Evolutionary conservation across 2,888 invertebrate genomes (phyloP).

Genomic region (Ctenicera cuprea): DNA sequence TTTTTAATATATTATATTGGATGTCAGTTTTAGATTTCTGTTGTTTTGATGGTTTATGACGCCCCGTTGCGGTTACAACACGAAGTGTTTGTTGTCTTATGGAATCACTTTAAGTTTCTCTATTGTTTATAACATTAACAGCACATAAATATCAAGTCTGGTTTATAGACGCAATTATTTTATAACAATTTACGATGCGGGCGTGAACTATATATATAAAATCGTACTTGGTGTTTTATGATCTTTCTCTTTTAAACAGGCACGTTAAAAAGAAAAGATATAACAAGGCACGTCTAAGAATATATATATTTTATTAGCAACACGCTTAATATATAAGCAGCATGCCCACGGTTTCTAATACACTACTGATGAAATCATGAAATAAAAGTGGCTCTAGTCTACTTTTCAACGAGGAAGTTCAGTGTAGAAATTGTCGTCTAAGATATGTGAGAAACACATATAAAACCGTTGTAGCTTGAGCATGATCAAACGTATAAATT

Average conservation of each 20-base stretch:
- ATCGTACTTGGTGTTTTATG: slow-evolving; percentile 19
- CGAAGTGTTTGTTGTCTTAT: slow-evolving; percentile 13
- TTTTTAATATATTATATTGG: too few relatives aligned
- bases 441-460: too few relatives aligned
- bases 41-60: neutral
- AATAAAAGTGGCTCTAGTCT: slow-evolving; percentile 1
- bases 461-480: too few relatives aligned
- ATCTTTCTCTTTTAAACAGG: slow-evolving; percentile 17
- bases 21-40: too few relatives aligned
- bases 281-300: slow-evolving; percentile 2
- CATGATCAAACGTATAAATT: too few relatives aligned
- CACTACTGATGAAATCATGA: slow-evolving; percentile 13
- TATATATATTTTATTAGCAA: slow-evolving; percentile 18
- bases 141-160: slow-evolving; percentile 35
- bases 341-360: slow-evolving; percentile 19
- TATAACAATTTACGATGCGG: slow-evolving; percentile 37
- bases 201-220: slow-evolving; percentile 29
- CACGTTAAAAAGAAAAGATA: slow-evolving; percentile 21
- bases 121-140: slow-evolving; percentile 41
- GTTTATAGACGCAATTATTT: slow-evolving; percentile 40
- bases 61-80: neutral
- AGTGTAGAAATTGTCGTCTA: neutral
- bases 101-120: slow-evolving; percentile 30
- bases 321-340: slow-evolving; percentile 10
- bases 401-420: slow-evolving; percentile 9